These are phyloP conservation scores for Nipponacmea schrenckii DNA, from an alignment of 2,888 invertebrate species.

Conservation along the genomic window DNA sequence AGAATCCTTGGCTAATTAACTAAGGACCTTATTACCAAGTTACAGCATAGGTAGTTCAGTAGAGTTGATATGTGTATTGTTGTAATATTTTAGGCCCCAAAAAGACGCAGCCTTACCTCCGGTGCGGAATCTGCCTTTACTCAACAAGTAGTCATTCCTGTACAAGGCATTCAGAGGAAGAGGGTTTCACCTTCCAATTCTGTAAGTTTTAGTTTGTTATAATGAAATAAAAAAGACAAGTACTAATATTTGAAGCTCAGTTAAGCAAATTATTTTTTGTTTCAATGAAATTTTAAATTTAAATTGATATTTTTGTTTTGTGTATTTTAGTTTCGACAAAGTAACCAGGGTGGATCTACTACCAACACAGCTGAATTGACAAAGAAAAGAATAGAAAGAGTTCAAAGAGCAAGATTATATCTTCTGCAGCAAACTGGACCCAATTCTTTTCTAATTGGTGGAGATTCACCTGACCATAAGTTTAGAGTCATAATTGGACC, in stretches of 20 bases:
- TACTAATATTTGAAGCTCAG: too few species aligned
- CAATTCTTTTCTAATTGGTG: slow-evolving; percentile 69
- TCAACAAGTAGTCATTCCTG: slow-evolving; percentile 60
- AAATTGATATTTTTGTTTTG: not conserved
- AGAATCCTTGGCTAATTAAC: too few species aligned
- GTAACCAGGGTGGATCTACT: slow-evolving; percentile 19
- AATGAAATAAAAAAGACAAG: too few species aligned
- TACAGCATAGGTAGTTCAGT: too few species aligned
- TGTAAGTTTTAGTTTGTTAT: slow-evolving; percentile 35
- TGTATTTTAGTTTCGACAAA: slow-evolving; percentile 34
- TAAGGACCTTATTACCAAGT: too few species aligned
- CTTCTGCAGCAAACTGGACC: slow-evolving; percentile 69
- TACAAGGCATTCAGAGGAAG: slow-evolving; percentile 35
- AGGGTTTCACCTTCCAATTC: slow-evolving; percentile 56
- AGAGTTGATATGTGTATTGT: not conserved
- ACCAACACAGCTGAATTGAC: slow-evolving; percentile 41
- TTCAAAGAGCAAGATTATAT: slow-evolving; percentile 67
- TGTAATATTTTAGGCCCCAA: slow-evolving; percentile 26
- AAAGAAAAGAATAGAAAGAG: slow-evolving; percentile 62
- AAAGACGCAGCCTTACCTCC: slow-evolving; percentile 32
- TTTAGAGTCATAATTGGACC: slow-evolving; percentile 70
- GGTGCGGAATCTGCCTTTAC: slow-evolving; percentile 58
- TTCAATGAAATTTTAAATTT: not conserved
- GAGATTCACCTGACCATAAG: slow-evolving; percentile 69
- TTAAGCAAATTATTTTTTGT: too few species aligned